Evolutionary conservation across 2,113 vertebrate species (phyloP).

Genomic region (rat (Rattus norvegicus)): DNA sequence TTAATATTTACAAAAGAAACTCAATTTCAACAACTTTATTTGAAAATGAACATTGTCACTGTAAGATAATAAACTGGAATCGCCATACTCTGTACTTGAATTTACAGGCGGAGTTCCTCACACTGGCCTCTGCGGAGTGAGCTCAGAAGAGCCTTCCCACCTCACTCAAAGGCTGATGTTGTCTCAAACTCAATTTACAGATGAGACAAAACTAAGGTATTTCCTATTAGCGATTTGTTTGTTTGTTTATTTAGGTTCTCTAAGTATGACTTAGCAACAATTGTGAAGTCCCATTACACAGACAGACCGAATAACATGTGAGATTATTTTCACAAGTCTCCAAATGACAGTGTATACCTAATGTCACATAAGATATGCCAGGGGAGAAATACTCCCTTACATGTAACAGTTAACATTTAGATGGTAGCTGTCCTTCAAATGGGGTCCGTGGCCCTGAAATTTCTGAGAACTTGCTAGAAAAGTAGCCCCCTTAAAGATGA

Average conservation of each 20-base stretch:
- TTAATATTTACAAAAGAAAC: constrained; percentile 15
- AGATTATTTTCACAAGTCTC: background rate
- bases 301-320: background rate
- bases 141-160: background rate
- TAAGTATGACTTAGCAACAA: background rate
- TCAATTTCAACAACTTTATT: background rate
- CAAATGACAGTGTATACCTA: background rate
- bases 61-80: background rate
- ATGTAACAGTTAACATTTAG: background rate
- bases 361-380: background rate
- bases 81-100: background rate
- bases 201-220: background rate
- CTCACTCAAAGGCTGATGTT: background rate
- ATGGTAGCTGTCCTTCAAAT: background rate
- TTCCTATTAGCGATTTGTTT: background rate
- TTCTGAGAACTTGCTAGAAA: constrained; percentile 18
- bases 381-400: background rate
- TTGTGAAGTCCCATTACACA: background rate
- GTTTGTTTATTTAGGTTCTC: background rate
- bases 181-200: constrained; percentile 21
- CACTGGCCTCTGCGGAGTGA: background rate
- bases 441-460: background rate
- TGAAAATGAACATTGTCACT: constrained; percentile 37
- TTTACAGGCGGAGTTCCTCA: background rate
- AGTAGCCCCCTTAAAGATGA: background rate